Base-by-base conservation (phyloP, 92 coral and sea anemone species). In the Paramuricea clavata region DNA sequence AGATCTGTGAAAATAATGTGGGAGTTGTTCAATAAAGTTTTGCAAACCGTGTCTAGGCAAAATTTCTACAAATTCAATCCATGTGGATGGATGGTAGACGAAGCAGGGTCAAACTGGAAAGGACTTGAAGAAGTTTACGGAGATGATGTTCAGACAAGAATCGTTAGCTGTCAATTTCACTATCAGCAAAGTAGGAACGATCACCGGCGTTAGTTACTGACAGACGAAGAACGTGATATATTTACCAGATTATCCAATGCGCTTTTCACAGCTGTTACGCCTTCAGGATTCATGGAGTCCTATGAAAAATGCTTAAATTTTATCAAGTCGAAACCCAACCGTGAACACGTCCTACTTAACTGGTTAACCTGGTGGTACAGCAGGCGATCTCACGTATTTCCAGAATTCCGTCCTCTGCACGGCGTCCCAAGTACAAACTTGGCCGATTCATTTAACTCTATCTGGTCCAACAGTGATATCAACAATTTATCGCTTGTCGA, bases 211-310 rank as follows among this genome's bases (percentile, higher is more conserved):
- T n/a, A 60, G 68, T 60, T 60, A 22, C 12, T 1, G 68, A 60
- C 68, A 60, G 64, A 56, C 26, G 32, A 60, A 60, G 68, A 60
- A 22, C 4, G 68, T 26, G 33, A 60, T 30, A 21, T 60, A 30
- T 60, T 60, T 60, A 60, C 68, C 3, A 21, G 21, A 22, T 60
- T 22, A 60, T 60, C 68, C 68, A 60, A 60, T 60, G 68, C n/a
- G 68, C 68, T 60, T 21, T 60, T 60, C n/a, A 21, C 68, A 60
- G 68, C 68, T 60, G 68, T 60, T n/a, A 60, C 68, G 21, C 68
- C 68, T 32, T 32, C 42, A 56, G 1, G 0, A 56, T 56, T 56
- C 64, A 56, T 56, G 64, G 64, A 56, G 26, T 56, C 64, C 64
- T 21, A 56, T 56, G 64, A 56, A 56, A 56, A 56, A 56, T 56